Evolutionary conservation across 2,113 vertebrate genomes (phyloP), one percentile per base, ranked within the genome.

Genomic region (Leucopternis melanops): DNA sequence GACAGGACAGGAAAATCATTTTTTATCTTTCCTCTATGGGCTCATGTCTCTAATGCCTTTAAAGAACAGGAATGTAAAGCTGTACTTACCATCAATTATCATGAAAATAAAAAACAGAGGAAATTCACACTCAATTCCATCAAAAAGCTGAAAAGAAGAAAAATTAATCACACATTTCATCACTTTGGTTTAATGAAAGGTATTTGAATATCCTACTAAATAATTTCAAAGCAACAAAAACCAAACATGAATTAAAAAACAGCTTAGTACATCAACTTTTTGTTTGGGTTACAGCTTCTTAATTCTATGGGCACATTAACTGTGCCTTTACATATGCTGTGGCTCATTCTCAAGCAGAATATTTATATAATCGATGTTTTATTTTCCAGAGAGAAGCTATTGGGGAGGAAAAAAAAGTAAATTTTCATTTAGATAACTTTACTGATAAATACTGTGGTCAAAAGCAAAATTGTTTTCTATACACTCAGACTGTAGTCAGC

Each of bases 71-170:
- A 96, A 91, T 8, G 23, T 36, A 83, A 93, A 94, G 59, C 27
- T n/a, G 77, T 85, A 97, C 99, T 99, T 98, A 99, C 99, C 99
- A 94, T 99, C 99, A 93, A 99, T 99, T 97, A 99, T 99, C 99
- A 99, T 99, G 97, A 99, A 99, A 98, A 99, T 99, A 95, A 99
- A 99, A 97, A 99, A 99, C 77, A 99, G 97, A 79, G 99, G 99
- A 96, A 99, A 99, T 98, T 99, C 99, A 96, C 99, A 99, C 95
- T 99, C 99, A 87, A 99, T 99, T 84, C 99, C 99, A 95, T 99
- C 99, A 97, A 99, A 99, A 55, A 99, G 98, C 99, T 99, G 97
- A 54, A 97, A 97, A 89, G 62, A 94, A 92, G 50, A 74, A 97
- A 97, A 96, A 94, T 26, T n/a, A 94, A 94, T 97, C 85, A 96